Percentiles rank a stretch among this genome's conserved stretches.
Conservation (phyloP, 2,113 vertebrate genomes). For the Micromys minutus region DNA sequence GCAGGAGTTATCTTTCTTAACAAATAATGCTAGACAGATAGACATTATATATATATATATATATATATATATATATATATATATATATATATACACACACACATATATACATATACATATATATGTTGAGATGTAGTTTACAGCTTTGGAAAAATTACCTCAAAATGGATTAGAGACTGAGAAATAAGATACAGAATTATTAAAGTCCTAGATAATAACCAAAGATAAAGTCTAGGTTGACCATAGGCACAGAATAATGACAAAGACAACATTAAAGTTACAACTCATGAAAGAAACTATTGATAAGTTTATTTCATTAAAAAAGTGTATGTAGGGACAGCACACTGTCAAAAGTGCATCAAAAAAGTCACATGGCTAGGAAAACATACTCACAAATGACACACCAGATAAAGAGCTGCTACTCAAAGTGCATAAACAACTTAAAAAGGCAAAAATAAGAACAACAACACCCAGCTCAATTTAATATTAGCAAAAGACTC, state of each 20-base stretch:
- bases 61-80: too few species aligned
- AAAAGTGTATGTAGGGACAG: not conserved
- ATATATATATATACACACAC: not conserved
- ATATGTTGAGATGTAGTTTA: not conserved
- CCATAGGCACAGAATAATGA: not conserved
- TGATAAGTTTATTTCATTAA: constrained; percentile 13
- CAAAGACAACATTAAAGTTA: not conserved
- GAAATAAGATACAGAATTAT: not conserved
- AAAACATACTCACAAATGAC: constrained; percentile 6
- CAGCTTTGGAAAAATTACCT: not conserved
- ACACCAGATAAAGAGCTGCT: not conserved
- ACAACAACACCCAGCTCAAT: not conserved
- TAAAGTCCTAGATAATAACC: not conserved
- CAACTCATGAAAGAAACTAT: not conserved
- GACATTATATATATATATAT: too few species aligned
- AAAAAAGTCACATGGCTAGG: not conserved
- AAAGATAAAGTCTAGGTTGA: not conserved
- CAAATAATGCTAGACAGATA: not conserved
- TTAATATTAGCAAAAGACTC: not conserved
- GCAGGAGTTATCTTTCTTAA: not conserved
- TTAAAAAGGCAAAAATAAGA: not conserved
- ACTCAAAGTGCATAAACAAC: not conserved
- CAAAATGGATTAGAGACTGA: not conserved
- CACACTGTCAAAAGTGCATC: not conserved
- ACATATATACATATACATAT: not conserved